Evolutionary conservation across 2,888 invertebrate species (phyloP).

Genomic region (Callyntrura sp.): DNA sequence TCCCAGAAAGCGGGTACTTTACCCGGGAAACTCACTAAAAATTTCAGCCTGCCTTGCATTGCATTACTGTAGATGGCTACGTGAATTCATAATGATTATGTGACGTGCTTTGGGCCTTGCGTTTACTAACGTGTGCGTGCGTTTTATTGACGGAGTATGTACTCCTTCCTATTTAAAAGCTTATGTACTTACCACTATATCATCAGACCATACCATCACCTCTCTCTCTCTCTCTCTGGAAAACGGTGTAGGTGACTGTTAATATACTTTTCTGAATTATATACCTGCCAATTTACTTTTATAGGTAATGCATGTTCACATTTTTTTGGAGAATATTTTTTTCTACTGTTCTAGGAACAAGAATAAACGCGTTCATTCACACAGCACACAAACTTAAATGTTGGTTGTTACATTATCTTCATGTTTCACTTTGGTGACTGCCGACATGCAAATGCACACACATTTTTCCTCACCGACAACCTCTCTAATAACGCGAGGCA

Average conservation of each 20-base stretch:
- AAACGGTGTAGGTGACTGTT: too few relatives aligned
- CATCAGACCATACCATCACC: too few relatives aligned
- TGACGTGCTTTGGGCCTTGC: too few relatives aligned
- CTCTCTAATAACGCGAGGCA: slow-evolving; percentile 34
- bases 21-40: slow-evolving; percentile 10
- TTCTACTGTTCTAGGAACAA: too few relatives aligned
- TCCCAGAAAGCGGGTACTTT: not conserved
- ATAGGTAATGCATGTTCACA: too few relatives aligned
- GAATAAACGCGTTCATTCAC: not conserved
- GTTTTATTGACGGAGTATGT: not conserved
- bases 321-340: too few relatives aligned
- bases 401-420: not conserved
- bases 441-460: not conserved
- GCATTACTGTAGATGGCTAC: not conserved
- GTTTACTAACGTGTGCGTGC: not conserved
- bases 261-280: too few relatives aligned
- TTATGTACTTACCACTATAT: too few relatives aligned
- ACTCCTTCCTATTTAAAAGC: too few relatives aligned
- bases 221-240: too few relatives aligned
- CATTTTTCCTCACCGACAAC: slow-evolving; percentile 30
- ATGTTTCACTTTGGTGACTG: not conserved
- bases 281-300: too few relatives aligned
- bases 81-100: not conserved
- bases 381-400: not conserved
- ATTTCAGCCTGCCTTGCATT: slow-evolving; percentile 2